Evolutionary conservation across 1,140 invertebrate genomes (phyloP).

Genomic region (Trachelipus rathkii): DNA sequence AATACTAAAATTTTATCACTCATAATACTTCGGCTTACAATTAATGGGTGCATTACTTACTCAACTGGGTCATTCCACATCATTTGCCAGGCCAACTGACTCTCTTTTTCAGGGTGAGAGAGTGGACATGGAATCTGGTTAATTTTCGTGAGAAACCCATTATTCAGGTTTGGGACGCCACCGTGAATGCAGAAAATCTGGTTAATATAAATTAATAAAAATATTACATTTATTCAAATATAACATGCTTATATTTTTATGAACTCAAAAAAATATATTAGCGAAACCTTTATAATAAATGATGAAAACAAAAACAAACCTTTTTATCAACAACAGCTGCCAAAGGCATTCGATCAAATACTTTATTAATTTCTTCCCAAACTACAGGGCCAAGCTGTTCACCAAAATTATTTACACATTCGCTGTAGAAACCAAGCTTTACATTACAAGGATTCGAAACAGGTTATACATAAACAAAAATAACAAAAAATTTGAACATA

Average conservation of each 20-base stretch:
- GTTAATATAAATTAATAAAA: constrained; percentile 30
- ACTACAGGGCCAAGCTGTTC: constrained; percentile 58
- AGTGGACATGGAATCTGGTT: constrained; percentile 63
- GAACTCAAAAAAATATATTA: too few relatives aligned
- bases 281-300: background rate
- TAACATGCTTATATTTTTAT: too few relatives aligned
- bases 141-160: constrained; percentile 55
- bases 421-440: constrained; percentile 48
- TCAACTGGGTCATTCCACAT: constrained; percentile 73
- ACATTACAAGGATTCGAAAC: too few relatives aligned
- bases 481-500: too few relatives aligned
- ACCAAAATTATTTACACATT: constrained; percentile 65
- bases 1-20: too few relatives aligned
- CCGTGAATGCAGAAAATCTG: constrained; percentile 71
- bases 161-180: constrained; percentile 65
- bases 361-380: constrained; percentile 65
- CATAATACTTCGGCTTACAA: too few relatives aligned
- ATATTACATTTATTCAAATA: too few relatives aligned
- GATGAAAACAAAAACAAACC: constrained; percentile 49
- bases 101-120: constrained; percentile 61
- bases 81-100: constrained; percentile 67
- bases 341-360: constrained; percentile 66
- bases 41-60: constrained; percentile 45
- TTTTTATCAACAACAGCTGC: constrained; percentile 66
- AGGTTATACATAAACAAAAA: too few relatives aligned